Evolutionary conservation across 2,888 invertebrate genomes (phyloP).

Genomic region (Diogma glabrata): DNA sequence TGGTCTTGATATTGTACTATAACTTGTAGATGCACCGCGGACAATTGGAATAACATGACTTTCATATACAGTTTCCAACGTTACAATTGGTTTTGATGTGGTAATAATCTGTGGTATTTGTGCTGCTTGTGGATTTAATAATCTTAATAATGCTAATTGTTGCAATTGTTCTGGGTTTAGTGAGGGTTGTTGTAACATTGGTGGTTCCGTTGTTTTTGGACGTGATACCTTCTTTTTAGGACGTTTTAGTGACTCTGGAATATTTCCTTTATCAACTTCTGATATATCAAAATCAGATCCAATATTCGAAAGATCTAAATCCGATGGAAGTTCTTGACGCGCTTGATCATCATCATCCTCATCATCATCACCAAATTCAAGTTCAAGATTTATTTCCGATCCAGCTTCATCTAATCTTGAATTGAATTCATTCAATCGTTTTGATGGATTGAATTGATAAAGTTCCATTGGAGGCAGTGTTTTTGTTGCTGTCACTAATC

Average conservation of each 20-base stretch:
- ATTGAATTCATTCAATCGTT: constrained; percentile 79
- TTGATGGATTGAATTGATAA: constrained; percentile 76
- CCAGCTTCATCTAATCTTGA: constrained; percentile 80
- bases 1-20: constrained; percentile 67
- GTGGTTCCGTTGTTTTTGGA: constrained; percentile 29
- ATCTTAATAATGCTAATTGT: constrained; percentile 58
- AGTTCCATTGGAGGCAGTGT: constrained; percentile 79
- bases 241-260: constrained; percentile 41
- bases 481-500: constrained; percentile 81
- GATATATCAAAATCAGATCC: constrained; percentile 60
- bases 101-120: constrained; percentile 61
- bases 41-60: constrained; percentile 70
- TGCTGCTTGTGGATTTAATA: constrained; percentile 56
- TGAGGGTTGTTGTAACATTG: constrained; percentile 10
- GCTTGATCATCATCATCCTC: constrained; percentile 44
- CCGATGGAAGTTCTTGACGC: constrained; percentile 44
- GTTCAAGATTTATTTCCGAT: constrained; percentile 71
- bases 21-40: constrained; percentile 61
- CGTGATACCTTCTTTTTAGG: constrained; percentile 28
- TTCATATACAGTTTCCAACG: constrained; percentile 68
- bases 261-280: constrained; percentile 53
- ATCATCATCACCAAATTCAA: constrained; percentile 74
- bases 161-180: constrained; percentile 61
- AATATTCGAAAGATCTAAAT: constrained; percentile 58
- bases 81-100: constrained; percentile 63